Base-by-base conservation (phyloP, 1,140 invertebrate species). In the Spodoptera frugiperda region DNA sequence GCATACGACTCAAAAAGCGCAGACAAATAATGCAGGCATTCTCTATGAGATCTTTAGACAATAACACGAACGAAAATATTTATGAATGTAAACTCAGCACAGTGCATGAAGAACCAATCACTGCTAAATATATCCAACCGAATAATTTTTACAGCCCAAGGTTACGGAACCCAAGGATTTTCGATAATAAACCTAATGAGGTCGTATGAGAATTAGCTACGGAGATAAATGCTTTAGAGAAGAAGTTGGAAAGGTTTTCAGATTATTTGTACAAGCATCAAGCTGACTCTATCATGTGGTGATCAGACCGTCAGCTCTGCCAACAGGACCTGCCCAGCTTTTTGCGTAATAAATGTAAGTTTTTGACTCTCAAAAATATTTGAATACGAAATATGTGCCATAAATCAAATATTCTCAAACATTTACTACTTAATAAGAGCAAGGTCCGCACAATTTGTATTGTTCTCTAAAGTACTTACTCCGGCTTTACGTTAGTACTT, bases 201-300 rank as follows among this genome's bases (percentile, higher is more conserved):
- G 91, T 94, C 84, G 89, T 94, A 94, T 94, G 94, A 94, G 92
- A 92, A 88, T 91, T 94, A 92, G 91, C 93, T 30, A 82, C 88
- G 93, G 94, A 94, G 92, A 94, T 94, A 94, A 92, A 93, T 87
- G 86, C 93, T 89, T 94, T 94, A 88, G 93, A 94, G 86, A 90
- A 84, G 72, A 94, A 91, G 87, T 81, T 94, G 30, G 93, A 94
- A 68, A 93, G 86, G 51, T 94, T 94, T 79, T 94, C 94, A 4
- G 92, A 94, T 78, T 91, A 91, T 77, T 76, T 94, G 63, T 87
- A 90, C 53, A 94, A 94, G 84, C 90, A 94, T 68, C 90, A 94
- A 82, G 94, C 94, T 0, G 93, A 94, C 63, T 94, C 94, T 57
- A 92, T 94, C 39, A 94, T 94, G 91, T 94, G 94, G 94, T 94